Evolutionary conservation across 2,888 invertebrate species (phyloP), one percentile per base, ranked within the genome.

Genomic region (Cantharis rufa): DNA sequence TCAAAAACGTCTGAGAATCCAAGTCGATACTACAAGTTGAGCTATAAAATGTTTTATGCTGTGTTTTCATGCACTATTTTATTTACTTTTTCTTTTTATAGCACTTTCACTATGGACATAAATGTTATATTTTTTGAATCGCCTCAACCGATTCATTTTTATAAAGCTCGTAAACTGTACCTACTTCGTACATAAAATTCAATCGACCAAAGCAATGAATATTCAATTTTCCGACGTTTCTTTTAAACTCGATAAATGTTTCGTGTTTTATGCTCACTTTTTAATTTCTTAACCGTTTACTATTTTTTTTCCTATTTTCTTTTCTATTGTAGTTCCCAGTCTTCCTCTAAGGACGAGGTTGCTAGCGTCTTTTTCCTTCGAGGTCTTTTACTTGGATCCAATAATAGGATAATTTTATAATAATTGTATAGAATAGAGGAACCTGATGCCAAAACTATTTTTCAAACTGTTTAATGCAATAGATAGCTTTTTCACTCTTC

Each of bases 31-130:
- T 74, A 78, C 66, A 71, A 78, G 76, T 72, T 70, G 71, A 66
- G 69, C 78, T 62, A 78, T 78, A 78, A 78, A 78, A 76, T 70
- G 61, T 66, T 78, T 78, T 78, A 78, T 69, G 74, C 62, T 70
- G 71, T 48, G 48, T 76, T 78, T 74, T 76, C 76, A 78, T 78
- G 78, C 78, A 72, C 76, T 72, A 78, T 73, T 80, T 78, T 80
- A 78, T 78, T 80, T 80, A 78, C 72, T 78, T 76, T 75, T 80
- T 73, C 75, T 76, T 77, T 78, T 78, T 76, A 77, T 77, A 69
- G 69, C 73, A 76, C 78, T 80, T 80, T 76, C 78, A 70, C 76
- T 69, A 24, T 68, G 70, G 69, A 75, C 76, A 71, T 72, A 76
- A 75, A 68, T 75, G 71, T 68, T 75, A 68, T 28, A 62, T 68